phyloP scores from a whole-genome alignment of 2,797 vertebrate species.

The Epinephelus awoara region DNA sequence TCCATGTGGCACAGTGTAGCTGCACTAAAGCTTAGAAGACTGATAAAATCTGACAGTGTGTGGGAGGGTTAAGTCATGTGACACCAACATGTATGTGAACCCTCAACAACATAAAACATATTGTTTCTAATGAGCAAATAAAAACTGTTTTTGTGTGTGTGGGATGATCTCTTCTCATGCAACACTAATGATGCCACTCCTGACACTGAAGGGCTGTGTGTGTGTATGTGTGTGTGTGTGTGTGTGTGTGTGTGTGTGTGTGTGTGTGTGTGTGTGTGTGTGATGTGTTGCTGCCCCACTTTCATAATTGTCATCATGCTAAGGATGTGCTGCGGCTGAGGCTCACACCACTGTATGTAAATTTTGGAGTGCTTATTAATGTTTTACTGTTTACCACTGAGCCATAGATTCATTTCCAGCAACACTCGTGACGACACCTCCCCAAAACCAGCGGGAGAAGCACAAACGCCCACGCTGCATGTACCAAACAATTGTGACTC shows the following conservation, averaged over 20 bases:
- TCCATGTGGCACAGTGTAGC: too few species aligned
- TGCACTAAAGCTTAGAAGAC: too few species aligned
- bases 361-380: conserved; percentile 40
- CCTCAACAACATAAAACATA: neutral
- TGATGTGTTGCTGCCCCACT: conserved; percentile 34
- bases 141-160: neutral
- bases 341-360: conserved; percentile 13
- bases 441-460: neutral
- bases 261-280: neutral
- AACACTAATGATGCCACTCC: neutral
- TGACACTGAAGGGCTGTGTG: neutral
- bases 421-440: conserved; percentile 35
- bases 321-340: neutral
- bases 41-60: too few species aligned
- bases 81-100: neutral
- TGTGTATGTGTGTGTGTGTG: neutral
- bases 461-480: conserved; percentile 31
- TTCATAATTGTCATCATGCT: conserved; percentile 30
- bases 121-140: neutral
- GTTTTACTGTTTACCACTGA: conserved; percentile 39
- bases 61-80: too few species aligned
- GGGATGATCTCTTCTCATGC: neutral
- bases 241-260: neutral
- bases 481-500: conserved; percentile 11
- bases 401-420: conserved; percentile 31